A percentile compares a stretch with the other conserved stretches of the same genome.
Conservation (phyloP, 2,113 vertebrate species). For the Chroicocephalus ridibundus region DNA sequence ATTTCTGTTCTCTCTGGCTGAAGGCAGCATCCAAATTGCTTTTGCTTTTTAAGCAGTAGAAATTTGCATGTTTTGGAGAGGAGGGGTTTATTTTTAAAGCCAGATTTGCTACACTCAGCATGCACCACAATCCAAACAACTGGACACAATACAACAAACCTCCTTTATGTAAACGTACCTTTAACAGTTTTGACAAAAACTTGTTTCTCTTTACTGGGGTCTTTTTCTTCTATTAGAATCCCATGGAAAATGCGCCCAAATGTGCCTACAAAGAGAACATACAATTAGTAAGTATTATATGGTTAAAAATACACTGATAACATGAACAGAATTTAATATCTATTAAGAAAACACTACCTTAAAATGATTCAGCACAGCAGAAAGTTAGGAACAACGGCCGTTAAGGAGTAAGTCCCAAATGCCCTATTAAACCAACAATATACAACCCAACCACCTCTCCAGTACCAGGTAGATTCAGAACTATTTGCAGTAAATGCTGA, state of each 20-base stretch:
- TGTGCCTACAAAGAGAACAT: slow-evolving; percentile 81
- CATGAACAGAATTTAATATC: neutral
- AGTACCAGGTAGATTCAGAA: neutral
- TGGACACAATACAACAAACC: neutral
- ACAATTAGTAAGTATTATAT: neutral
- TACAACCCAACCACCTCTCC: neutral
- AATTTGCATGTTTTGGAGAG: neutral
- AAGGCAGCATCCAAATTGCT: neutral
- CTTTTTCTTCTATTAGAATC: slow-evolving; percentile 93
- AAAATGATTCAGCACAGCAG: neutral
- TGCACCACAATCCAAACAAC: neutral
- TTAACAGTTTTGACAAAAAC: slow-evolving; percentile 98
- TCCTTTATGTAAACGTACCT: slow-evolving; percentile 76
- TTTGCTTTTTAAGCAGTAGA: neutral
- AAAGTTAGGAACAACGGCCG: neutral
- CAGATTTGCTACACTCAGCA: neutral
- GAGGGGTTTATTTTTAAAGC: neutral
- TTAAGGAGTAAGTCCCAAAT: neutral
- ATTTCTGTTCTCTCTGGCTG: neutral
- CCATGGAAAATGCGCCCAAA: slow-evolving; percentile 98
- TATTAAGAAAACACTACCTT: neutral
- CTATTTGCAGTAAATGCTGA: neutral
- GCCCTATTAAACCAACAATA: neutral
- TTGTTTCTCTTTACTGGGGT: slow-evolving; percentile 93
- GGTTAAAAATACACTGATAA: neutral